Percentiles rank a stretch among this genome's conserved stretches.
Evolutionary conservation across 1,140 invertebrate species (phyloP).

Genomic region (Thereuonema tuberculata): DNA sequence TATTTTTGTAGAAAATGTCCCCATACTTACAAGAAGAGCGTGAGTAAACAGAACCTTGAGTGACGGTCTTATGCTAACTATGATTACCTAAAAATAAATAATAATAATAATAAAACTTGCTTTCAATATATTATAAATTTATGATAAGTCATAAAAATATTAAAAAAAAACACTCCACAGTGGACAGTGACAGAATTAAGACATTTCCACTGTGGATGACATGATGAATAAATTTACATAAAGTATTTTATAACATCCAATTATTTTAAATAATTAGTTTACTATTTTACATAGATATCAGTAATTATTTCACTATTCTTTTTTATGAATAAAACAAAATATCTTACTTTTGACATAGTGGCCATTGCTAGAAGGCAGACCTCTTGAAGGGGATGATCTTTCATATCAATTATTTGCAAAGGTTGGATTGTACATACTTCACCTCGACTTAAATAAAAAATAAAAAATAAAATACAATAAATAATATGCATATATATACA

Average conservation of each 20-base stretch:
- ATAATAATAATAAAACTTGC: background rate
- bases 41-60: slow-evolving; percentile 53
- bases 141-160: no score
- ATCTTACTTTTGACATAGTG: slow-evolving; percentile 64
- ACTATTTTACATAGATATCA: background rate
- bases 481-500: no score
- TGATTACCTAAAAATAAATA: slow-evolving; percentile 46
- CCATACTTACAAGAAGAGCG: slow-evolving; percentile 33
- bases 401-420: slow-evolving; percentile 47
- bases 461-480: slow-evolving; percentile 21
- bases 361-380: slow-evolving; percentile 78
- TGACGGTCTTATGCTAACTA: slow-evolving; percentile 66
- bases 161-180: no score
- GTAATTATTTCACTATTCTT: background rate
- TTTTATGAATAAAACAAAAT: background rate
- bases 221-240: no score
- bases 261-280: no score
- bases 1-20: no score
- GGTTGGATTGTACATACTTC: slow-evolving; percentile 86
- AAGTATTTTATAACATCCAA: no score
- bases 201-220: no score
- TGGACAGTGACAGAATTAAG: no score
- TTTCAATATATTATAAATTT: background rate
- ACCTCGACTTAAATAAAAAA: slow-evolving; percentile 58
- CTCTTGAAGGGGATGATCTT: slow-evolving; percentile 53